These are phyloP conservation scores for Channa striata DNA, from an alignment of 2,797 vertebrate species.

Conservation along the genomic window DNA sequence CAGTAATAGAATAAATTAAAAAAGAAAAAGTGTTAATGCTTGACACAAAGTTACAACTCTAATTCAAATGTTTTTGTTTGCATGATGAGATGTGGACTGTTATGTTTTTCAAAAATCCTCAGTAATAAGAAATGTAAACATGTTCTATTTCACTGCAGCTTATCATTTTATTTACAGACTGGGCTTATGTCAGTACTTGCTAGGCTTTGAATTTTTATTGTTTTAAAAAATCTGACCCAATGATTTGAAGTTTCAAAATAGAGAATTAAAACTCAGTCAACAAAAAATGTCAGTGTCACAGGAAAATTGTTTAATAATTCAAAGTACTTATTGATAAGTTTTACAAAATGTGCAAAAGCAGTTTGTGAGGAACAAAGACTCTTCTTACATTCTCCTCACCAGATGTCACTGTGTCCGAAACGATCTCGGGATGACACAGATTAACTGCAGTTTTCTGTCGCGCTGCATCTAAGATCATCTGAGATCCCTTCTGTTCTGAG, in stretches of 20 bases:
- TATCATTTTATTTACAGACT: no score
- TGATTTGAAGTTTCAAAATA: not conserved
- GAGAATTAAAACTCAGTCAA: not conserved
- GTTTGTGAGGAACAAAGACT: not conserved
- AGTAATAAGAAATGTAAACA: no score
- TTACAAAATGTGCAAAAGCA: not conserved
- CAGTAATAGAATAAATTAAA: no score
- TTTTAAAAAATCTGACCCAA: not conserved
- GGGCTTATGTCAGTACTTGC: not conserved
- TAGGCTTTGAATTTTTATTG: not conserved
- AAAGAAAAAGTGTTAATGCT: no score
- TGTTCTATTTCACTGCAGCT: no score
- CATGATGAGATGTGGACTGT: no score
- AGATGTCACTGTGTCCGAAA: not conserved
- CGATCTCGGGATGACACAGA: not conserved
- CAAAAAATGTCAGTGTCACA: not conserved
- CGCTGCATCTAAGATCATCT: slow-evolving; percentile 33
- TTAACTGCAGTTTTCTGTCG: not conserved
- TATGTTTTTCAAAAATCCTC: no score
- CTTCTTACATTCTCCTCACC: no score
- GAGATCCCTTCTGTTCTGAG: slow-evolving; percentile 42
- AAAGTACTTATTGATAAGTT: not conserved
- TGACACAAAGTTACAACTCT: no score
- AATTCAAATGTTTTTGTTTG: no score
- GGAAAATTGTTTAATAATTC: not conserved